These are phyloP conservation scores for Tadarida brasiliensis DNA, from an alignment of 2,797 vertebrate species.

Conservation along the genomic window DNA sequence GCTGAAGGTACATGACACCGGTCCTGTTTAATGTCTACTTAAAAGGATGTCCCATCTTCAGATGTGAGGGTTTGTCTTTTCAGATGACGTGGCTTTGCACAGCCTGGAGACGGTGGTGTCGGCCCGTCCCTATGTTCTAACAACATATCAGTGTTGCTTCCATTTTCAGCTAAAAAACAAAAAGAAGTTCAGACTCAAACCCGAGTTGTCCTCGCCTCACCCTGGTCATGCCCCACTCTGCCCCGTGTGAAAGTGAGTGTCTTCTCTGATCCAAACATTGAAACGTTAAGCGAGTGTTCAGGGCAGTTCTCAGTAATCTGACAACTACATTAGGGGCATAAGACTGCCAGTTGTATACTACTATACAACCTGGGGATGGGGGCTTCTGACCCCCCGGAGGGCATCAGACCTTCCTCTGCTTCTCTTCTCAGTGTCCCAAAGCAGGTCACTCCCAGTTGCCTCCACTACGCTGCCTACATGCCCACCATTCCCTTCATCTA, in stretches of 20 bases:
- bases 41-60: background rate
- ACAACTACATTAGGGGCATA: rapidly evolving
- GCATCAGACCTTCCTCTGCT: background rate
- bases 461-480: rapidly evolving
- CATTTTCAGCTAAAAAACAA: background rate
- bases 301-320: background rate
- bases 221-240: background rate
- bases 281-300: background rate
- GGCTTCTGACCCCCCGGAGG: background rate
- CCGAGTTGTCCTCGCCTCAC: rapidly evolving
- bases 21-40: background rate
- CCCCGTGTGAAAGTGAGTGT: background rate
- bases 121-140: background rate
- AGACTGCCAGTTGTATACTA: rapidly evolving
- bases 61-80: background rate
- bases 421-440: background rate
- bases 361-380: rapidly evolving
- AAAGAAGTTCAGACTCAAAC: background rate
- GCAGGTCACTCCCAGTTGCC: background rate
- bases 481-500: background rate
- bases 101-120: background rate
- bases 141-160: background rate
- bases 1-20: rapidly evolving
- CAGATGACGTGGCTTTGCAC: background rate
- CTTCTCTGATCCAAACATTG: background rate